Evolutionary conservation across 2,113 vertebrate species (phyloP).

Genomic region (Mesoclemmys tuberculata): DNA sequence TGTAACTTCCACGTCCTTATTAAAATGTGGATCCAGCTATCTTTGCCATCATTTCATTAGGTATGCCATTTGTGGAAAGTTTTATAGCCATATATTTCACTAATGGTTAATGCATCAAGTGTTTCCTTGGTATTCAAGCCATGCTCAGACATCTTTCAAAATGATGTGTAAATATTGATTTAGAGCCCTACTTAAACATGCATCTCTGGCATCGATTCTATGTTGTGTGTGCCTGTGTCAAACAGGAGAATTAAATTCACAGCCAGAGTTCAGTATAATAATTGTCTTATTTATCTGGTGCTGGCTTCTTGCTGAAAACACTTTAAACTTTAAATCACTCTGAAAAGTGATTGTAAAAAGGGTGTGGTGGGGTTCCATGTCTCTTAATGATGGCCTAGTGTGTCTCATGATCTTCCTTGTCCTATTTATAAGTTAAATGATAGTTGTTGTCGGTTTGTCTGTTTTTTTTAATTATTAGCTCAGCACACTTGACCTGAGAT

Average conservation of each 20-base stretch:
- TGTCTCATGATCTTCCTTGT: background rate
- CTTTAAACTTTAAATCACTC: background rate
- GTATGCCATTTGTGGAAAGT: background rate
- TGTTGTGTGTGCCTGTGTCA: background rate
- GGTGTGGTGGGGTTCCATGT: background rate
- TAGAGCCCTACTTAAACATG: constrained; percentile 31
- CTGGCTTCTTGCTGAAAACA: constrained; percentile 30
- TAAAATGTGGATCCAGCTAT: constrained; percentile 3
- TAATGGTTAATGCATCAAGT: constrained; percentile 18
- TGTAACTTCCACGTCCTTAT: background rate
- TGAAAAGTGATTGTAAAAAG: background rate
- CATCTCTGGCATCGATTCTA: background rate
- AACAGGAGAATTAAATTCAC: constrained; percentile 44
- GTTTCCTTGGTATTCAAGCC: background rate
- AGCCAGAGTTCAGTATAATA: constrained; percentile 33
- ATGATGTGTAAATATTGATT: constrained; percentile 45
- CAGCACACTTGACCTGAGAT: background rate
- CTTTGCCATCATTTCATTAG: constrained; percentile 13
- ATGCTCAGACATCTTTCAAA: constrained; percentile 24
- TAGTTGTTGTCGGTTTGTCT: background rate
- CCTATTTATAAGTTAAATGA: background rate
- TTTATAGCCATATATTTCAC: background rate
- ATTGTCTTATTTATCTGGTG: background rate
- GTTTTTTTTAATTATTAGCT: background rate
- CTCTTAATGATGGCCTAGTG: background rate